A percentile compares a stretch with the other conserved stretches of the same genome.
phyloP scores from a whole-genome alignment of 2,113 vertebrate species.

The Vulpes vulpes region DNA sequence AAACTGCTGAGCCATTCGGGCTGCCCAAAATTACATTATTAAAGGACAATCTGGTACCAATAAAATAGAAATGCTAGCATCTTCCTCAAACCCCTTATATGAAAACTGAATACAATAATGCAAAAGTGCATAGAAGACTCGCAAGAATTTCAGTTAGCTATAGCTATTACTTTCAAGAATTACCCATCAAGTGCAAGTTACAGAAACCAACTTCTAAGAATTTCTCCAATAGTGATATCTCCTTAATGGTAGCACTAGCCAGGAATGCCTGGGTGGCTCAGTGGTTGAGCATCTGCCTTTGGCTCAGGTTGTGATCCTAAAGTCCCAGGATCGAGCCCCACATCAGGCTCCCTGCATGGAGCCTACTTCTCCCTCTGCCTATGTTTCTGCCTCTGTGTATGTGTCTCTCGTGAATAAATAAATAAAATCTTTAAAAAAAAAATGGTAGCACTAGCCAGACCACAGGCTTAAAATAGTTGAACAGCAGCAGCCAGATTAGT shows the following conservation, averaged over 20 bases:
- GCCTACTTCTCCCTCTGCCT: too few relatives aligned
- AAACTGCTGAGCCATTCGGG: too few relatives aligned
- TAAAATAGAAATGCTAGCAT: not conserved
- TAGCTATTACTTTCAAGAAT: not conserved
- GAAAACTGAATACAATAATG: not conserved
- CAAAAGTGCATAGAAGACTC: not conserved
- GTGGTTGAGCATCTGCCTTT: too few relatives aligned
- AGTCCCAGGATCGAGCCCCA: too few relatives aligned
- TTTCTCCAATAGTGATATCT: not conserved
- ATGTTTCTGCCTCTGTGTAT: too few relatives aligned
- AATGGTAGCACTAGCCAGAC: not conserved
- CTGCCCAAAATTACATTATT: not conserved
- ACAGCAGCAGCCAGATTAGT: not conserved
- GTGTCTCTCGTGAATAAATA: too few relatives aligned
- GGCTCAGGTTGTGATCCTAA: too few relatives aligned
- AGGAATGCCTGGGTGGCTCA: not conserved
- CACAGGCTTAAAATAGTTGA: not conserved
- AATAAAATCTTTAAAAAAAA: too few relatives aligned
- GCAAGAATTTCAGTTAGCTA: not conserved
- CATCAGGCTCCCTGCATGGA: too few relatives aligned
- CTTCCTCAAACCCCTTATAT: not conserved
- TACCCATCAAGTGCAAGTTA: not conserved
- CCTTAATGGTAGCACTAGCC: not conserved
- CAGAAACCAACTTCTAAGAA: slow-evolving; percentile 14
- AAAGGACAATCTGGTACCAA: not conserved